Evolutionary conservation across 30 jellyfish, hydroid and myxozoan species (phyloP).

Genomic region (Hydractinia echinata): DNA sequence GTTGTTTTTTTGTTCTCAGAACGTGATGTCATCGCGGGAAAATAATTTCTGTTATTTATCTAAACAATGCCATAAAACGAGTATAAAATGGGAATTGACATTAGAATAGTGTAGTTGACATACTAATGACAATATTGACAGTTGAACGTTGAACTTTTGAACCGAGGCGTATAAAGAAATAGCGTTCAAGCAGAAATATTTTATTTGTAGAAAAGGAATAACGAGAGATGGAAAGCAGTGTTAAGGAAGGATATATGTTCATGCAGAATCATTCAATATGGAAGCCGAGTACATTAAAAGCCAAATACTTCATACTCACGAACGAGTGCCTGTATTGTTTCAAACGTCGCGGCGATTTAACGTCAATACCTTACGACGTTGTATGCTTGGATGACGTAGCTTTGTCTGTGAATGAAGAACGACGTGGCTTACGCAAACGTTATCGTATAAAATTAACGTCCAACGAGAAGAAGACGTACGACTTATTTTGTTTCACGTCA

Average conservation of each 20-base stretch:
- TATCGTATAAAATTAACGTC: constrained; percentile 14
- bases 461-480: not conserved
- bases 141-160: too few relatives aligned
- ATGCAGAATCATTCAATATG: constrained; percentile 20
- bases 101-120: too few relatives aligned
- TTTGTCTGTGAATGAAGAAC: constrained; percentile 14
- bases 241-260: constrained; percentile 40
- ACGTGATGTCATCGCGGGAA: too few relatives aligned
- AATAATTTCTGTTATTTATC: too few relatives aligned
- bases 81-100: too few relatives aligned
- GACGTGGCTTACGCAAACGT: constrained; percentile 29
- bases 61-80: too few relatives aligned
- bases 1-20: too few relatives aligned
- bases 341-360: constrained; percentile 40
- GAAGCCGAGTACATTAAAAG: constrained; percentile 32
- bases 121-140: too few relatives aligned
- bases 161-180: too few relatives aligned
- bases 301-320: constrained; percentile 32
- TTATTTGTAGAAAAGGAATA: too few relatives aligned
- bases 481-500: constrained; percentile 16
- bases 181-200: too few relatives aligned
- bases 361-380: constrained; percentile 29
- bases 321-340: constrained; percentile 31
- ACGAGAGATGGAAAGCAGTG: not conserved
- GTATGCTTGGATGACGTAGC: constrained; percentile 15